These are phyloP conservation scores for Epiperipatus broadwayi DNA, from an alignment of 2,888 invertebrate genomes.

Conservation along the genomic window DNA sequence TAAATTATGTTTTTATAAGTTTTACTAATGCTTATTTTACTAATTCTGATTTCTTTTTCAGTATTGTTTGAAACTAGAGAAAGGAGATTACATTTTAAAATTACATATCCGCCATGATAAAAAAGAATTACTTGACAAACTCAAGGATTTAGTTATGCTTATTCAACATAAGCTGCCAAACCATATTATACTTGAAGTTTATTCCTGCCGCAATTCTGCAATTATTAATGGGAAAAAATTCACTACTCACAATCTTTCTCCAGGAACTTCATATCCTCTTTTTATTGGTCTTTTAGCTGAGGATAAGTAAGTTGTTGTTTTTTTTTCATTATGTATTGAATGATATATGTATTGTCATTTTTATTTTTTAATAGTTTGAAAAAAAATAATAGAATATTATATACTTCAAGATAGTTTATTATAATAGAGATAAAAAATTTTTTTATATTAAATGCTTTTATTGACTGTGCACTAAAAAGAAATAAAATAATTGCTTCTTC, in stretches of 20 bases:
- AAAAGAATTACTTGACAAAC: conserved; percentile 58
- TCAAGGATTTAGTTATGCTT: conserved; percentile 50
- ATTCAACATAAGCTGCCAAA: conserved; percentile 54
- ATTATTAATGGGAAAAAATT: conserved; percentile 54
- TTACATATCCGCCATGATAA: conserved; percentile 79
- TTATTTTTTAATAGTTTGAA: background rate
- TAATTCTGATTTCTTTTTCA: conserved; percentile 28
- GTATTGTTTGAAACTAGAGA: conserved; percentile 72
- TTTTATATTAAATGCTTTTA: too few species aligned
- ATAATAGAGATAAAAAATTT: too few species aligned
- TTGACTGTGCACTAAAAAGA: too few species aligned
- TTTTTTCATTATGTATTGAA: background rate
- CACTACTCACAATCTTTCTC: conserved; percentile 37
- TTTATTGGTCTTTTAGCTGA: conserved; percentile 56
- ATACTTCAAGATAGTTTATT: background rate
- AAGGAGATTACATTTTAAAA: conserved; percentile 75
- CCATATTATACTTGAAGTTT: conserved; percentile 55
- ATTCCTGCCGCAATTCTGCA: conserved; percentile 46
- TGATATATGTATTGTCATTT: background rate
- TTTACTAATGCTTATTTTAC: too few species aligned
- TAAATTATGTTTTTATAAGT: too few species aligned
- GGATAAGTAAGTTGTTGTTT: conserved; percentile 51
- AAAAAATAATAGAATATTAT: conserved; percentile 6
- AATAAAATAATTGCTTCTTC: too few species aligned
- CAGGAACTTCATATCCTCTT: conserved; percentile 45